phyloP scores from a whole-genome alignment of 2,113 vertebrate genomes.

The Calyptomena viridis region DNA sequence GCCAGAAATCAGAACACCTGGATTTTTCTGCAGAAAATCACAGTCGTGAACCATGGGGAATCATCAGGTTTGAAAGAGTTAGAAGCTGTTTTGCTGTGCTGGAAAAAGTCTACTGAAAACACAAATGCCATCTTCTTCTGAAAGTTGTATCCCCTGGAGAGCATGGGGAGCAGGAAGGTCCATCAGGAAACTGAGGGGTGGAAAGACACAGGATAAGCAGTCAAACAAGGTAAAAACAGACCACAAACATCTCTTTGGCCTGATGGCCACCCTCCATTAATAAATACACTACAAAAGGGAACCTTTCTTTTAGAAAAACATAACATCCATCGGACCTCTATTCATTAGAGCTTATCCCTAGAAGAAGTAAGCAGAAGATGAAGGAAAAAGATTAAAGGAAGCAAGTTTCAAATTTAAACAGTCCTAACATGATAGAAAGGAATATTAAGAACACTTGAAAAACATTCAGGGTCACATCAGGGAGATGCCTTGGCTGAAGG shows the following conservation, averaged over 20 bases:
- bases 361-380: neutral
- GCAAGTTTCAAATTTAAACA: neutral
- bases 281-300: neutral
- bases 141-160: neutral
- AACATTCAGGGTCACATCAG: neutral
- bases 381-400: conserved; percentile 22
- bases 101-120: neutral
- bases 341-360: neutral
- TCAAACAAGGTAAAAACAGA: neutral
- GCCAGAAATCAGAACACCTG: neutral
- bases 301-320: neutral
- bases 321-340: neutral
- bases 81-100: neutral
- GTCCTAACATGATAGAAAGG: neutral
- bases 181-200: neutral
- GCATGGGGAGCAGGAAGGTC: neutral
- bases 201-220: neutral
- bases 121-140: neutral
- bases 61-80: neutral
- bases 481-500: conserved; percentile 56
- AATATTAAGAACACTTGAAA: conserved; percentile 29
- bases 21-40: neutral
- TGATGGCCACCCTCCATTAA: neutral
- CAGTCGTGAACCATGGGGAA: neutral
- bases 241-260: neutral